These are phyloP conservation scores for Dinomys branickii DNA, from an alignment of 2,113 vertebrate species.

Conservation along the genomic window DNA sequence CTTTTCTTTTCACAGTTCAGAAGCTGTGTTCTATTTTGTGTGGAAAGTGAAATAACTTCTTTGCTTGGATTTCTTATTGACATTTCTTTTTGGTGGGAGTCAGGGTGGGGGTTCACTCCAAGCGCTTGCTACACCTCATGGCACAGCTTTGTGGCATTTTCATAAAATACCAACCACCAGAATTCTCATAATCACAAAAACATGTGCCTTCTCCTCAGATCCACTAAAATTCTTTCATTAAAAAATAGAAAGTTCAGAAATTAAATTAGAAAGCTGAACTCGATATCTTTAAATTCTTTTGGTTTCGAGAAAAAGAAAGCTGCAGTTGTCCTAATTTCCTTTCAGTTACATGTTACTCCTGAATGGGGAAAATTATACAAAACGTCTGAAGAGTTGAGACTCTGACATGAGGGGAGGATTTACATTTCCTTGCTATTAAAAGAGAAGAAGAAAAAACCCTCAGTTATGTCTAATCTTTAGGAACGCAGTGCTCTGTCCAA, in stretches of 20 bases:
- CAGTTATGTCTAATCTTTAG: conserved; percentile 85
- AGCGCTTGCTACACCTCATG: not conserved
- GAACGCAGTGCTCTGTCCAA: conserved; percentile 85
- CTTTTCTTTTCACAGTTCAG: conserved; percentile 57
- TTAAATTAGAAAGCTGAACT: conserved; percentile 77
- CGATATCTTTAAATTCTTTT: conserved; percentile 73
- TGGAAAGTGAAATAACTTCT: conserved; percentile 60
- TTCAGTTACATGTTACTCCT: conserved; percentile 64
- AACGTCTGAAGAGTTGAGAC: conserved; percentile 65
- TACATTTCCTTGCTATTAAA: conserved; percentile 83
- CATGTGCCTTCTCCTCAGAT: conserved; percentile 63
- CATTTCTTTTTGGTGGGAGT: conserved; percentile 66
- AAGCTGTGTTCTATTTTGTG: conserved; percentile 42
- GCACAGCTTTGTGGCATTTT: conserved; percentile 63
- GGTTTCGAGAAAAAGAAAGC: conserved; percentile 28
- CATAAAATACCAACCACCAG: conserved; percentile 76
- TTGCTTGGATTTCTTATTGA: conserved; percentile 67
- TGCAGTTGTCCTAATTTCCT: conserved; percentile 66
- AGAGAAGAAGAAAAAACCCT: conserved; percentile 80
- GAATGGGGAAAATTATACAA: conserved; percentile 70
- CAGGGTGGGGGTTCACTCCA: not conserved
- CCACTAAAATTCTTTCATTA: conserved; percentile 70
- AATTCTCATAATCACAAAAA: conserved; percentile 77
- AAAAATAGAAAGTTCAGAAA: conserved; percentile 76
- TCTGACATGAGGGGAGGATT: conserved; percentile 80